Evolutionary conservation across 2,797 vertebrate genomes (phyloP).

Genomic region (Enteromius paludinosus): DNA sequence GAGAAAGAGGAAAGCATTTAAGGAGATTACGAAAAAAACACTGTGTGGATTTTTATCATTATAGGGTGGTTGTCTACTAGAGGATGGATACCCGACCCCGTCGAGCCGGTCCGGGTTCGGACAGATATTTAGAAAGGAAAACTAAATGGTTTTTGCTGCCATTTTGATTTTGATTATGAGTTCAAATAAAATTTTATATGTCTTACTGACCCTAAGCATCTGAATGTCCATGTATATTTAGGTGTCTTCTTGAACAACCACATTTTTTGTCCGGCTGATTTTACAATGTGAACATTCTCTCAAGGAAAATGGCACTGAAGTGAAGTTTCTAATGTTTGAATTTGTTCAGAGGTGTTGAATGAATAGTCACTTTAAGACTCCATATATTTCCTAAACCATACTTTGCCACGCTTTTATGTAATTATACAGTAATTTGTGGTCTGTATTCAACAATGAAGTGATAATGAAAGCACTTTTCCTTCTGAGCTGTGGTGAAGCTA

Average conservation of each 20-base stretch:
- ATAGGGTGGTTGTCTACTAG: too few species aligned
- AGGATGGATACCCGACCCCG: too few species aligned
- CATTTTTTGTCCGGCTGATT: too few species aligned
- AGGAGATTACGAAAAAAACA: too few species aligned
- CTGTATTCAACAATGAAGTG: slow-evolving; percentile 1
- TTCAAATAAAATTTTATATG: background rate
- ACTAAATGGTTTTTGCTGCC: background rate
- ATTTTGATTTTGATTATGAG: background rate
- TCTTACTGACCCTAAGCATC: background rate
- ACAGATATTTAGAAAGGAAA: too few species aligned
- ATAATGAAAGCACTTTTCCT: background rate
- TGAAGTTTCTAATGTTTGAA: background rate
- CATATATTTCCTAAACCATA: background rate
- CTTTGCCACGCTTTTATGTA: background rate
- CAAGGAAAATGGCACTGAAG: background rate
- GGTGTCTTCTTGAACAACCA: background rate
- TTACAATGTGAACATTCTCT: background rate
- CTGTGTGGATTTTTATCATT: too few species aligned
- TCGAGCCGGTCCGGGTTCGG: too few species aligned
- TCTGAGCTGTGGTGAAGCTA: background rate
- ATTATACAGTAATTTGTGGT: slow-evolving; percentile 1
- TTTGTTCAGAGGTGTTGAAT: background rate
- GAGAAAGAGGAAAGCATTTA: too few species aligned
- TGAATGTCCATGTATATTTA: background rate
- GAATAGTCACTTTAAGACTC: slow-evolving; percentile 8